Evolutionary conservation across 2,888 invertebrate species (phyloP).

Genomic region (Andrena praecox): DNA sequence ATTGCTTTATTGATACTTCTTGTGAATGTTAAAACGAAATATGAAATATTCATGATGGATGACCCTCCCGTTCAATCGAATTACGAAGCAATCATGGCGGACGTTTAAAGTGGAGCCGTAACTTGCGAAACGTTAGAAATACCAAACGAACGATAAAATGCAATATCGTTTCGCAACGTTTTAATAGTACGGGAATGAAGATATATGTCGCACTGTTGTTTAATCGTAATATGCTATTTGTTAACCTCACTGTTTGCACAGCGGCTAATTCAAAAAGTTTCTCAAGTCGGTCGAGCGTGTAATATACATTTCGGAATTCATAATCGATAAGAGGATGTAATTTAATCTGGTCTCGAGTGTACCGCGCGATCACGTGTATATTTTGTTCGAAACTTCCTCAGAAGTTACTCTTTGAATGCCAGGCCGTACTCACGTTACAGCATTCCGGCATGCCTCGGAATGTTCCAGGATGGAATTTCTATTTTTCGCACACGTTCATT

Average conservation of each 20-base stretch:
- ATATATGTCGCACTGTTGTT: no score
- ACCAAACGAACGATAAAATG: neutral
- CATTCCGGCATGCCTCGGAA: neutral
- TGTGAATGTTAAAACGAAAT: neutral
- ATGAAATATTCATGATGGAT: neutral
- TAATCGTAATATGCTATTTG: no score
- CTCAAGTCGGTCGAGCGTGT: neutral
- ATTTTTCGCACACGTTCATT: neutral
- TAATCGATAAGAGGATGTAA: neutral
- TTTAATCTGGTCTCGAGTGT: neutral
- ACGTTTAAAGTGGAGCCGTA: neutral
- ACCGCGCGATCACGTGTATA: neutral
- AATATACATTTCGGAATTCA: neutral
- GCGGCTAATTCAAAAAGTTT: neutral
- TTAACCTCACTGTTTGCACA: slow-evolving; percentile 14
- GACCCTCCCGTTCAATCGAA: neutral
- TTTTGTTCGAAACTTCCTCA: neutral
- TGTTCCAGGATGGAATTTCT: neutral
- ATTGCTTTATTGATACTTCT: no score
- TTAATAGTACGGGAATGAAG: no score
- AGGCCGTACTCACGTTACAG: slow-evolving; percentile 39
- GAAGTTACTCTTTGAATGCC: slow-evolving; percentile 30
- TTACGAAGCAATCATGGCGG: slow-evolving; percentile 7
- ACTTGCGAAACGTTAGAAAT: neutral
- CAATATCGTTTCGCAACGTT: neutral